phyloP scores from a whole-genome alignment of 2,797 vertebrate species.

The Podarcis siculus region DNA sequence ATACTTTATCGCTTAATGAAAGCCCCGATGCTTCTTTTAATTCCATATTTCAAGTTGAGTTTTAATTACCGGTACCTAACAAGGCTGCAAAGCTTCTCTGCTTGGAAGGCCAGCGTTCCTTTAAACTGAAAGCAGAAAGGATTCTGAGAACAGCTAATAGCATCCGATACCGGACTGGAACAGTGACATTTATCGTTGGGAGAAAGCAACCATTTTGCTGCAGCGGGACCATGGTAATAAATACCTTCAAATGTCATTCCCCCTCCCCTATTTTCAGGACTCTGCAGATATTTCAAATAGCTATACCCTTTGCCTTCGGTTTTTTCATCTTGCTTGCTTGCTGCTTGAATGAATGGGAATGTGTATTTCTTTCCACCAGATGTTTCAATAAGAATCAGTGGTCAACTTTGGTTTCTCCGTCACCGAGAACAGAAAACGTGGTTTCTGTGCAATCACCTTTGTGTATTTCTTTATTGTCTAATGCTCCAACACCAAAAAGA shows the following conservation, averaged over 20 bases:
- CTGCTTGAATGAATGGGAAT: background rate
- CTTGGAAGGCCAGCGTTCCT: rapidly evolving
- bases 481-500: background rate
- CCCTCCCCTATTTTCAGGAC: background rate
- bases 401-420: too few relatives aligned
- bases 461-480: background rate
- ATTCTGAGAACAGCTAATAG: background rate
- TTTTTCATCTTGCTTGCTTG: background rate
- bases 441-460: background rate
- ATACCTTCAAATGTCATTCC: background rate
- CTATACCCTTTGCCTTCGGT: background rate
- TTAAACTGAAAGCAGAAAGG: background rate
- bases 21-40: background rate
- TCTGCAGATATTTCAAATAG: background rate
- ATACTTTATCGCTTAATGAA: background rate
- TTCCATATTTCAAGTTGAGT: background rate
- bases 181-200: slow-evolving; percentile 1
- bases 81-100: background rate
- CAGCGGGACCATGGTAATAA: background rate
- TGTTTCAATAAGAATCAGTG: background rate
- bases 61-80: rapidly evolving
- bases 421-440: too few relatives aligned
- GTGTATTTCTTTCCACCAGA: background rate
- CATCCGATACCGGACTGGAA: background rate
- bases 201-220: rapidly evolving